Evolutionary conservation across 2,888 invertebrate species (phyloP).

Genomic region (Ormyrus nitidulus): DNA sequence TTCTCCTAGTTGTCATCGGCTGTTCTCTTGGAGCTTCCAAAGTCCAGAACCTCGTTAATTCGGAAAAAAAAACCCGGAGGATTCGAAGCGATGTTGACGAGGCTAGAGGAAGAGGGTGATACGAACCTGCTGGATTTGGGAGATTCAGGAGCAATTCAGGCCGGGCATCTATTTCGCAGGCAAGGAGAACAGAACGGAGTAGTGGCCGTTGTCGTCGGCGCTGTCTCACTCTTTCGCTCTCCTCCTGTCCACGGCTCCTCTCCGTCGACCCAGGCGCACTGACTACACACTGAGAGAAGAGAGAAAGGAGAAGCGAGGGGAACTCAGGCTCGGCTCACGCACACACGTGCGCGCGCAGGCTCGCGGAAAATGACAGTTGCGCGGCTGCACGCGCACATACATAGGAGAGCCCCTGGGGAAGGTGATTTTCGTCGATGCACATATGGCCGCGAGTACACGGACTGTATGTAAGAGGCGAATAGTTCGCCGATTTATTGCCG

Average conservation of each 20-base stretch:
- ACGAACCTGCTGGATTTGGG: conserved; percentile 23
- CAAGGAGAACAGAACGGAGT: too few relatives aligned
- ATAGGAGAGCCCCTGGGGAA: neutral
- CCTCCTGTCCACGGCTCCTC: neutral
- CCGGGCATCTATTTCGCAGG: conserved; percentile 10
- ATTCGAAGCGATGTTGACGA: neutral
- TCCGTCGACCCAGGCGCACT: conserved; percentile 3
- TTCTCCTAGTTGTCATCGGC: too few relatives aligned
- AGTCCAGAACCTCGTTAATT: neutral
- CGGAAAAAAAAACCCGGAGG: neutral
- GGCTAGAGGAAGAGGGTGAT: conserved; percentile 17
- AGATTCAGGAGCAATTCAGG: conserved; percentile 4
- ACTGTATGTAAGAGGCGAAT: neutral
- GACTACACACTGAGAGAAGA: neutral
- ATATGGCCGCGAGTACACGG: conserved; percentile 11
- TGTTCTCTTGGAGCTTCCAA: neutral
- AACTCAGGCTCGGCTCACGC: neutral
- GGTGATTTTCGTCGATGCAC: conserved; percentile 1
- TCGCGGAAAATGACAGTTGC: conserved; percentile 49
- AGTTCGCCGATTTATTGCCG: too few relatives aligned
- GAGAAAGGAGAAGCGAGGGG: conserved; percentile 22
- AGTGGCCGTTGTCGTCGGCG: neutral
- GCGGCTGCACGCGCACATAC: neutral
- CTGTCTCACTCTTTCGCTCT: conserved; percentile 5
- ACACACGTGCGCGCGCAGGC: neutral